phyloP scores from a whole-genome alignment of 1,140 invertebrate species.

The Pachypeltis micranthus region DNA sequence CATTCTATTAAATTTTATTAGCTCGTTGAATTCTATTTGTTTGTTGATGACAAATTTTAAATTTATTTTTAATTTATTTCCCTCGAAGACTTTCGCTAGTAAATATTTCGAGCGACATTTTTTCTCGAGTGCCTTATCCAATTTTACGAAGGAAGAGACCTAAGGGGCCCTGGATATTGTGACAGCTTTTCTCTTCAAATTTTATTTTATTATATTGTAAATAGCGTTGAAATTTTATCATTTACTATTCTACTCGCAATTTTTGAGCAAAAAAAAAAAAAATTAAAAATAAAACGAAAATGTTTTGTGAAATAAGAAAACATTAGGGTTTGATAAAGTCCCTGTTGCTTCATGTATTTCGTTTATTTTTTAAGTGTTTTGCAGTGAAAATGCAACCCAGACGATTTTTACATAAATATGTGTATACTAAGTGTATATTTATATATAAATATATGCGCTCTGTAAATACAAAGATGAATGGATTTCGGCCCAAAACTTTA shows the following conservation, averaged over 20 bases:
- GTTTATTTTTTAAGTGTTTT: not conserved
- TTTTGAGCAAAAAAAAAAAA: not conserved
- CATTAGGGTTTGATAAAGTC: constrained; percentile 7
- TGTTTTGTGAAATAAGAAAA: constrained; percentile 5
- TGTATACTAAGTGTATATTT: not conserved
- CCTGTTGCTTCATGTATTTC: constrained; percentile 14
- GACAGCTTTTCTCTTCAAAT: constrained; percentile 1
- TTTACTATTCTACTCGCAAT: not conserved
- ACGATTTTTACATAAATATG: not conserved
- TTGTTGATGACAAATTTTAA: not conserved
- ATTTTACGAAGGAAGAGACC: constrained; percentile 8
- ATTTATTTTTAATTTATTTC: not conserved
- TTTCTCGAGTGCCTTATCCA: constrained; percentile 10
- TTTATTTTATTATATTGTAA: not conserved
- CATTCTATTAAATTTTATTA: not conserved
- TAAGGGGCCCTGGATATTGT: constrained; percentile 12
- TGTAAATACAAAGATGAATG: not conserved
- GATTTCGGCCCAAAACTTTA: not conserved
- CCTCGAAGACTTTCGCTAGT: not conserved
- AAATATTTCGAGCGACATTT: not conserved
- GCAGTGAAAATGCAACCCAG: not conserved
- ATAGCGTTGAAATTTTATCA: not conserved
- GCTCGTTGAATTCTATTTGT: not conserved
- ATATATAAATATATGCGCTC: not conserved
- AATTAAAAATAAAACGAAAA: constrained; percentile 1